Base-by-base conservation (phyloP, 2,113 vertebrate species). In the Atractosteus spatula region DNA sequence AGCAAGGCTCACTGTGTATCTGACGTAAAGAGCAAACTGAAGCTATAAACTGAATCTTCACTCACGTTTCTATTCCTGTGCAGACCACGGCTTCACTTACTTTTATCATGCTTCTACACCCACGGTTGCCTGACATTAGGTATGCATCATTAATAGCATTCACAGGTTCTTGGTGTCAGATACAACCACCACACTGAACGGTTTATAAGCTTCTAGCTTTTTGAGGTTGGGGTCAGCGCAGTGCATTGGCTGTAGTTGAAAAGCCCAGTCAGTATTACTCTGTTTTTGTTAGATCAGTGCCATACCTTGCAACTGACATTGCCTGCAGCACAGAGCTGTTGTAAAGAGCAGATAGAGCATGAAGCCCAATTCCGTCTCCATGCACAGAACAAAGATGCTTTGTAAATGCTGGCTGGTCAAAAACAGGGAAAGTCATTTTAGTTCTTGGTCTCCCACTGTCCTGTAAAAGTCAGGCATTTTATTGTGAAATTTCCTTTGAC, bases 201-300 rank as follows among this genome's bases (percentile, higher is more conserved):
- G 45, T 51, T 3, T 57, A 44, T 75, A 70, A 77, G 79, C 76
- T 80, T 72, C 68, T 57, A 71, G 61, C 13, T 6, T 68, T 47
- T 59, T 68, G 66, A 70, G 70, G 72, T 70, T 87, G 82, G 86
- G 78, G 80, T 81, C 85, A 86, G 73, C 45, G 56, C 74, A 79
- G 69, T 55, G 77, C 29, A 72, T 70, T 72, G 79, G 79, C 72
- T 71, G 66, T 71, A 67, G 74, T 74, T 57, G 68, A 41, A 75
- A 63, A 63, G 78, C 73, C 68, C 8, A 73, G 59, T 10, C 62
- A 41, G 80, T 79, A 85, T 86, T 86, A 84, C 76, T 67, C 80
- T 86, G 80, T 89, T 88, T 86, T 71, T 81, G 71, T 77, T 74
- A 78, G 80, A 74, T 76, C 76, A 63, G 70, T 77, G 74, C 47